Conservation (phyloP, 2,888 invertebrate species). For the Ophion ellenae region DNA sequence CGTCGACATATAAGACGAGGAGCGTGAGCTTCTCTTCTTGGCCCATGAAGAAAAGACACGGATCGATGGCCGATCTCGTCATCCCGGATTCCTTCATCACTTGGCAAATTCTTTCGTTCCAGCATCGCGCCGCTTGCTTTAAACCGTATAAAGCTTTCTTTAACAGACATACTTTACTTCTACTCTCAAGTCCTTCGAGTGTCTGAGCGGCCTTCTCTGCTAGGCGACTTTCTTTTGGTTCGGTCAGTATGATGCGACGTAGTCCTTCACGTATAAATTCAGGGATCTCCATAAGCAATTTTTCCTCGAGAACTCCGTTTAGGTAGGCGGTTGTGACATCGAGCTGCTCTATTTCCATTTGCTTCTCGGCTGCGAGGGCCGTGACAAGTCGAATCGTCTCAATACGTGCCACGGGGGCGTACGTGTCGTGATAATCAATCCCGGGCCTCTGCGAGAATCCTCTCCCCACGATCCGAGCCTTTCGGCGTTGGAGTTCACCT, state of each 20-base stretch:
- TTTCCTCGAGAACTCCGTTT: background rate
- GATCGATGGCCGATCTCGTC: too few relatives aligned
- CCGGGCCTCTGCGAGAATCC: constrained; percentile 56
- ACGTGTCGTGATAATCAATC: constrained; percentile 33
- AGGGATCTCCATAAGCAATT: constrained; percentile 13
- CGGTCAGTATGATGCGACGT: too few relatives aligned
- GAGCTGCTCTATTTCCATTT: background rate
- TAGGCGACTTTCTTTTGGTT: background rate
- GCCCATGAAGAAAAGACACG: too few relatives aligned
- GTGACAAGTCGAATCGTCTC: background rate
- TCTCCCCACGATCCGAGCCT: background rate
- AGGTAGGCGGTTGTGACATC: constrained; percentile 23
- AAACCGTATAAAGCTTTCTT: too few relatives aligned
- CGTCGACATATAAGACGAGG: constrained; percentile 46
- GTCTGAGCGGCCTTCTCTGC: too few relatives aligned
- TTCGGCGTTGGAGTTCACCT: background rate
- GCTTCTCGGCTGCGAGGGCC: background rate
- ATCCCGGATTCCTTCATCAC: too few relatives aligned
- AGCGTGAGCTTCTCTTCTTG: too few relatives aligned
- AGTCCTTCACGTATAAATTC: background rate
- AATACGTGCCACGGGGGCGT: background rate
- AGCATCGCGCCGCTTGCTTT: too few relatives aligned
- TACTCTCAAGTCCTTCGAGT: too few relatives aligned
- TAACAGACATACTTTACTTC: too few relatives aligned
- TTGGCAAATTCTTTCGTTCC: too few relatives aligned